Evolutionary conservation across 2,113 vertebrate genomes (phyloP).

Genomic region (Crotalus tigris): DNA sequence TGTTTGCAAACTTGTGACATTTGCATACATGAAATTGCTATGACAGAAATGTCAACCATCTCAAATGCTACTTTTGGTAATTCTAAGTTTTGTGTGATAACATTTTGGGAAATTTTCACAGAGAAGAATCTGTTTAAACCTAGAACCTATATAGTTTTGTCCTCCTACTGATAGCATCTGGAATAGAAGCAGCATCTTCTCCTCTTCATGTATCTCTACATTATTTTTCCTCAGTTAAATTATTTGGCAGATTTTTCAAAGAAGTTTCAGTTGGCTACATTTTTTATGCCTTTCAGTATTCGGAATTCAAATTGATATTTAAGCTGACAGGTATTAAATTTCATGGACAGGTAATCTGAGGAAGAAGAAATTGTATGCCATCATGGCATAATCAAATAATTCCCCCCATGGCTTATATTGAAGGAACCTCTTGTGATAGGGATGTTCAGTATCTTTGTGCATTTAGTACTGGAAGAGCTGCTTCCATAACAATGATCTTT

Average conservation of each 20-base stretch:
- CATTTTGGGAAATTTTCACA: background rate
- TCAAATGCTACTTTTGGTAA: background rate
- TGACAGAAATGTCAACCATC: background rate
- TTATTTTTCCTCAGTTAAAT: background rate
- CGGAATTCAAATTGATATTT: conserved; percentile 7
- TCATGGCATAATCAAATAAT: background rate
- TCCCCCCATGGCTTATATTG: background rate
- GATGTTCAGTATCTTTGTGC: background rate
- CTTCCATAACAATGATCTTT: background rate
- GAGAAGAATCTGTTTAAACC: background rate
- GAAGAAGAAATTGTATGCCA: conserved; percentile 1
- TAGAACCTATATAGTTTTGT: background rate
- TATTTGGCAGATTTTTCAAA: background rate
- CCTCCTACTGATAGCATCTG: background rate
- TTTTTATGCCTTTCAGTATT: conserved; percentile 9
- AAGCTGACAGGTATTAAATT: background rate
- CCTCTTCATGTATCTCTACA: background rate
- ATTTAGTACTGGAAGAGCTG: background rate
- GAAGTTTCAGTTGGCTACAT: background rate
- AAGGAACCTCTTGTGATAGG: background rate
- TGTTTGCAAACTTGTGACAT: background rate
- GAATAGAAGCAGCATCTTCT: background rate
- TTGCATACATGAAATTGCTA: background rate
- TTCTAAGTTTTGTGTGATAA: background rate
- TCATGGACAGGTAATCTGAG: conserved; percentile 1